Evolutionary conservation across 2,888 invertebrate genomes (phyloP), one percentile per base, ranked within the genome.

Genomic region (Caradrina kadenii): DNA sequence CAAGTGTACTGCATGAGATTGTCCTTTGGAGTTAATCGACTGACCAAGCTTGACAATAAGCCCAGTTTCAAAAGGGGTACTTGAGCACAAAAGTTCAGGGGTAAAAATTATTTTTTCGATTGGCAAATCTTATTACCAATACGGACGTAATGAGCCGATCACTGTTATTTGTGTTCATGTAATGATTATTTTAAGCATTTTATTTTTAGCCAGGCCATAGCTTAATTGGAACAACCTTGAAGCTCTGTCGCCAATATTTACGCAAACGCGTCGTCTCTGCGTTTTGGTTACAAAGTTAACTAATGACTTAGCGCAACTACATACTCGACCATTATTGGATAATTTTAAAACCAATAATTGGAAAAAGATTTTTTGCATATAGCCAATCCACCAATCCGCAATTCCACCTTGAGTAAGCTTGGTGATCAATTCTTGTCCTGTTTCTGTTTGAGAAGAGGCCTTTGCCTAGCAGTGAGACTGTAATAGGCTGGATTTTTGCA

Each of bases 211-310:
- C 52, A 69, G 72, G 67, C 80, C 72, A 81, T 81, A 84, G 82
- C 75, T 86, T 87, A 90, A 91, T 89, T 90, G 86, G 88, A 86
- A 89, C 90, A 91, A 76, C 93, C 92, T 92, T 91, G 92, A 87
- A 60, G 58, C 69, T 78, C 85, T 87, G 91, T 90, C 91, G 90
- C 91, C 86, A 91, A 92, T 92, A 89, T 92, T 92, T 90, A 90
- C 90, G 89, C 86, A 91, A 91, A 88, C 86, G 73, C 58, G 67
- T 68, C 80, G 84, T 78, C 82, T 87, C 82, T 79, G 73, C 69
- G 86, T 73, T 85, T 82, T 80, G 83, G 87, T 88, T 67, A 80
- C 84, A 85, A 86, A 85, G 83, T 83, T 86, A 80, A 84, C 82
- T 86, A 88, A 88, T 91, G 90, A 92, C 89, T 90, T 90, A 91